Conservation (phyloP, 1,140 invertebrate species). For the Eriocheir sinensis region DNA sequence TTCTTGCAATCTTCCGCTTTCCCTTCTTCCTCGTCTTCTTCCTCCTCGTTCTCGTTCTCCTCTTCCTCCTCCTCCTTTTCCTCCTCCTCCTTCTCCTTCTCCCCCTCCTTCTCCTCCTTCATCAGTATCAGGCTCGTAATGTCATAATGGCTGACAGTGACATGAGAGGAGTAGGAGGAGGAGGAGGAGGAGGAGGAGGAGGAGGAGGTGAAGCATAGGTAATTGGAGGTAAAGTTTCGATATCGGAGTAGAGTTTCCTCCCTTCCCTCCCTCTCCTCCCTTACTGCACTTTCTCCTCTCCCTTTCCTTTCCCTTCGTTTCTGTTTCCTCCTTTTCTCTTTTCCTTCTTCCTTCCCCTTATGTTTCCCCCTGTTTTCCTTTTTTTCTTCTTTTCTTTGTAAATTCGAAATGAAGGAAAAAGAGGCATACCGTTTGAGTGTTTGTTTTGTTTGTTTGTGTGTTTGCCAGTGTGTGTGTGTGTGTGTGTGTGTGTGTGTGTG, state of each 20-base stretch:
- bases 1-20: no score
- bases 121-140: neutral
- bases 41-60: no score
- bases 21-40: no score
- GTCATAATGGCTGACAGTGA: no score
- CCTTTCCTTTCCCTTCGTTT: no score
- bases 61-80: no score
- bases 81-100: no score
- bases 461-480: constrained; percentile 1
- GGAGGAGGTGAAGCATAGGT: neutral
- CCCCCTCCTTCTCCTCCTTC: neutral
- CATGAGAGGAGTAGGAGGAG: no score
- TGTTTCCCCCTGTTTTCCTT: no score
- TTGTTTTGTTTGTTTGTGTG: no score
- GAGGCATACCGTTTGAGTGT: neutral
- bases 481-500: constrained; percentile 22
- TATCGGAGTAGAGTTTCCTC: neutral
- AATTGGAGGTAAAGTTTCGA: neutral
- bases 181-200: neutral
- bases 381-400: neutral
- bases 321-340: no score
- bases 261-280: neutral
- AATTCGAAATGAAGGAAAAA: neutral
- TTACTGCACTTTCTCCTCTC: neutral
- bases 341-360: neutral